Evolutionary conservation across 2,113 vertebrate species (phyloP).

Genomic region (Ctenomys sociabilis): DNA sequence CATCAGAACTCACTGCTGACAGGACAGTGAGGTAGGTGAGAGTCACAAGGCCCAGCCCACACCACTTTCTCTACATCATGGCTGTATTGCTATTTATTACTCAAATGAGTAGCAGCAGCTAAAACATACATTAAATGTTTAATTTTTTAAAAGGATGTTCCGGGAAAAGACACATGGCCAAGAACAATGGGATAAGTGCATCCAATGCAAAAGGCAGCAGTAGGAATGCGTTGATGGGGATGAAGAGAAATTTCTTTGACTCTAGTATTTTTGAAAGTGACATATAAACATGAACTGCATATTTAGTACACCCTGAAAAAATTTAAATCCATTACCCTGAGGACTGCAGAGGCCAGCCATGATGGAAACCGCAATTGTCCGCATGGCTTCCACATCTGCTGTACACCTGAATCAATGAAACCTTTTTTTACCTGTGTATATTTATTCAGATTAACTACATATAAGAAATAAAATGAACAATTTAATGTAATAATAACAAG

Average conservation of each 20-base stretch:
- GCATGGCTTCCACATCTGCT: background rate
- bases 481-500: background rate
- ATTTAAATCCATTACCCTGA: background rate
- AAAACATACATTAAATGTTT: background rate
- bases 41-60: background rate
- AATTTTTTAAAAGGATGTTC: background rate
- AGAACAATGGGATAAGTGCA: background rate
- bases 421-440: background rate
- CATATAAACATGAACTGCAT: background rate
- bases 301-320: background rate
- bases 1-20: background rate
- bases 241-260: background rate
- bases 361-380: background rate
- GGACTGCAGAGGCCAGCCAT: background rate
- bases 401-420: background rate
- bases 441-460: background rate
- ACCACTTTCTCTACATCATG: accelerated
- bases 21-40: background rate
- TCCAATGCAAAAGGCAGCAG: background rate
- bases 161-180: background rate
- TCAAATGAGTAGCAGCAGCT: background rate
- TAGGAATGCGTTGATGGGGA: background rate
- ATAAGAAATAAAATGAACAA: background rate
- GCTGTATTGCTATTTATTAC: background rate
- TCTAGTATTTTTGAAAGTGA: background rate